Evolutionary conservation across 2,888 invertebrate genomes (phyloP).

Genomic region (Horisme vitalbata): DNA sequence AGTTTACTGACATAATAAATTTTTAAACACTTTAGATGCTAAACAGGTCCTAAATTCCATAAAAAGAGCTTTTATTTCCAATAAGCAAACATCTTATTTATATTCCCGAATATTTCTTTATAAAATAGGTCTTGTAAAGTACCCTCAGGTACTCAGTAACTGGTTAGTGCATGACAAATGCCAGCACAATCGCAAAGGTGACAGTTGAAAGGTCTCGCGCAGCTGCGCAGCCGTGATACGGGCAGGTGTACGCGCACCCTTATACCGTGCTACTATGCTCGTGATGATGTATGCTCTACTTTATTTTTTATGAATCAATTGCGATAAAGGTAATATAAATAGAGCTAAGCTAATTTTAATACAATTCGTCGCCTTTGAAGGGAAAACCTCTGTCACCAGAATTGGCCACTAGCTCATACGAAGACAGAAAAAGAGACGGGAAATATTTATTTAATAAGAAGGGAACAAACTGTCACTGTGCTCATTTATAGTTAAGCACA

Average conservation of each 20-base stretch:
- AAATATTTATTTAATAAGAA: too few species aligned
- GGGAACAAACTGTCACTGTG: too few species aligned
- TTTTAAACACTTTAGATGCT: too few species aligned
- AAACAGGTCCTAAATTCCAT: too few species aligned
- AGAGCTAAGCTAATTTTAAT: too few species aligned
- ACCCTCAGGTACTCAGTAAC: slow-evolving; percentile 15
- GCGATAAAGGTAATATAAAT: neutral
- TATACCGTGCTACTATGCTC: slow-evolving; percentile 21
- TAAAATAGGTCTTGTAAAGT: slow-evolving; percentile 3
- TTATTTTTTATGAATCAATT: slow-evolving; percentile 20
- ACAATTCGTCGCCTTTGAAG: too few species aligned
- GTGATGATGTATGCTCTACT: slow-evolving; percentile 40
- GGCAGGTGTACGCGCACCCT: slow-evolving; percentile 59
- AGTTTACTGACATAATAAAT: too few species aligned
- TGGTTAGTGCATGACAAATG: slow-evolving; percentile 22
- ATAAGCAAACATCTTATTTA: neutral
- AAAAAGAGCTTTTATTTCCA: too few species aligned
- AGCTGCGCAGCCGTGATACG: slow-evolving; percentile 64
- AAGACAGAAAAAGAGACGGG: too few species aligned
- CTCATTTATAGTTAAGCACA: too few species aligned
- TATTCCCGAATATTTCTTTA: neutral
- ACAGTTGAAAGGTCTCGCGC: slow-evolving; percentile 53
- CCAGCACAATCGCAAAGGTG: slow-evolving; percentile 33
- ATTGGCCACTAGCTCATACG: too few species aligned
- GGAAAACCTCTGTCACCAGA: too few species aligned